Percentiles rank a stretch among this genome's conserved stretches.
phyloP scores from a whole-genome alignment of 2,888 invertebrate genomes.

The Erebia palarica region DNA sequence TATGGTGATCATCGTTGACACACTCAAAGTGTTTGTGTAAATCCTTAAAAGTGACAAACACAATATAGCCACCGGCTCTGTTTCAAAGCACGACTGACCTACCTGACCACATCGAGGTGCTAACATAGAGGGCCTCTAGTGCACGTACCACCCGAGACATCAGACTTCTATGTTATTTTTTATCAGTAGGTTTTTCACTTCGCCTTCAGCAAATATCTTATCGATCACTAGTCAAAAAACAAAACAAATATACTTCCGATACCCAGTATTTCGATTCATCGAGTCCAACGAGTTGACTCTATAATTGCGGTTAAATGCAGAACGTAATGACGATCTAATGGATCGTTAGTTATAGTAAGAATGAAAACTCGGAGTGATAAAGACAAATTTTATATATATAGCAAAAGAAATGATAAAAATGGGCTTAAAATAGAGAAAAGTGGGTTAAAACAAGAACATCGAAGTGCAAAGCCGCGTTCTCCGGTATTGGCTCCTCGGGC shows the following conservation, averaged over 20 bases:
- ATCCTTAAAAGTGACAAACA: constrained; percentile 50
- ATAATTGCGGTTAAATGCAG: constrained; percentile 29
- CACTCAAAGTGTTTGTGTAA: constrained; percentile 57
- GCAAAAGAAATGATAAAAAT: constrained; percentile 47
- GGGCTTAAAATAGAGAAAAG: constrained; percentile 42
- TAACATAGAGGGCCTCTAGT: constrained; percentile 66
- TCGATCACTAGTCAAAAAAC: constrained; percentile 48
- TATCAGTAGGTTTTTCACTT: constrained; percentile 60
- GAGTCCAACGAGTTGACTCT: constrained; percentile 20
- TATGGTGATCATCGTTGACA: constrained; percentile 36
- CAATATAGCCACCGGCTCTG: constrained; percentile 37
- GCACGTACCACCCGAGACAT: constrained; percentile 63
- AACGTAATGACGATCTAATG: constrained; percentile 36
- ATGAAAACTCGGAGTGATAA: constrained; percentile 70
- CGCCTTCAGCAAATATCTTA: constrained; percentile 74
- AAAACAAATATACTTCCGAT: constrained; percentile 35
- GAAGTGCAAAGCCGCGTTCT: constrained; percentile 40
- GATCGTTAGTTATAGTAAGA: constrained; percentile 34
- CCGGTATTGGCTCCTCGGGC: constrained; percentile 46
- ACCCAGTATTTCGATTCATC: constrained; percentile 25
- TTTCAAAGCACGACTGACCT: constrained; percentile 65
- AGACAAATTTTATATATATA: constrained; percentile 54
- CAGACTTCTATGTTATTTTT: constrained; percentile 63
- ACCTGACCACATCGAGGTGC: constrained; percentile 67
- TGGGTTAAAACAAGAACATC: constrained; percentile 43